Evolutionary conservation across 2,797 vertebrate species (phyloP).

Genomic region (Astyanax mexicanus): DNA sequence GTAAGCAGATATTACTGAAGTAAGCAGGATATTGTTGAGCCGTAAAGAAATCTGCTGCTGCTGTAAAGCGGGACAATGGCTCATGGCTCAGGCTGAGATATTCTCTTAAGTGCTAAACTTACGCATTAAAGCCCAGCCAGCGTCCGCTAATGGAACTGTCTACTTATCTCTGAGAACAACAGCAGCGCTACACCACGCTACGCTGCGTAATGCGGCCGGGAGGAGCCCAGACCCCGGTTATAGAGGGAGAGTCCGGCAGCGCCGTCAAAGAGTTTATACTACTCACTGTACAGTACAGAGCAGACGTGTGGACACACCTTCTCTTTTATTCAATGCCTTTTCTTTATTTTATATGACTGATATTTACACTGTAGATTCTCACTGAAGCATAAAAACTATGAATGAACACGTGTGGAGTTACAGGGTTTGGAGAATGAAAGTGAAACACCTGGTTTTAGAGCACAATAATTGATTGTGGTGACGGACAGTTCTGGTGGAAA

Average conservation of each 20-base stretch:
- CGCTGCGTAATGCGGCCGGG: constrained; percentile 2
- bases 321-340: too few species aligned
- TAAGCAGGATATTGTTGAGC: constrained; percentile 41
- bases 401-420: too few species aligned
- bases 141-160: constrained; percentile 33
- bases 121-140: constrained; percentile 36
- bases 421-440: too few species aligned
- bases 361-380: too few species aligned
- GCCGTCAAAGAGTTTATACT: not conserved
- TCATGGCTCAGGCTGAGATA: constrained; percentile 15
- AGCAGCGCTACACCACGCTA: too few species aligned
- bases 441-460: too few species aligned
- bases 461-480: too few species aligned
- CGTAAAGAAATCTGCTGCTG: constrained; percentile 39
- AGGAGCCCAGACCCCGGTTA: constrained; percentile 22
- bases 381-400: too few species aligned
- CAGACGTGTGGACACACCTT: too few species aligned
- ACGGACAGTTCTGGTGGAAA: too few species aligned
- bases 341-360: too few species aligned
- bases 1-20: constrained; percentile 48
- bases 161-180: constrained; percentile 16
- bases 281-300: too few species aligned
- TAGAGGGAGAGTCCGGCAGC: constrained; percentile 7
- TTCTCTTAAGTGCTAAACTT: constrained; percentile 43
- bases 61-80: constrained; percentile 38